These are phyloP conservation scores for Suncus etruscus DNA, from an alignment of 2,113 vertebrate genomes.

Conservation along the genomic window DNA sequence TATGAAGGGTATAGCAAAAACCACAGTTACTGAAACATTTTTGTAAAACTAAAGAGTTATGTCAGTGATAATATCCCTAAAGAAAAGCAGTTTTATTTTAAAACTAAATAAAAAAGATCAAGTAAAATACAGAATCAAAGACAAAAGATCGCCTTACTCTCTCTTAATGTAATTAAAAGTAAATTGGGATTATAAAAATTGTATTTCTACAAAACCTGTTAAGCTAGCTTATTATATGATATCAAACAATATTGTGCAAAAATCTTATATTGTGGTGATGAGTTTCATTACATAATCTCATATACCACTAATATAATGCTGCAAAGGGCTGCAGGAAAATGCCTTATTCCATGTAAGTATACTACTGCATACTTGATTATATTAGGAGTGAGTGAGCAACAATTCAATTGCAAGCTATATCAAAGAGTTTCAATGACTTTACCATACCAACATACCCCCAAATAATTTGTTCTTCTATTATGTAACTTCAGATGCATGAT, in stretches of 20 bases:
- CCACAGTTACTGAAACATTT: constrained; percentile 64
- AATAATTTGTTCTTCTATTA: constrained; percentile 4
- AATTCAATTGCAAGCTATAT: not conserved
- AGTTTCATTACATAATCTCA: constrained; percentile 42
- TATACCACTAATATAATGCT: not conserved
- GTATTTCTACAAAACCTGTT: constrained; percentile 38
- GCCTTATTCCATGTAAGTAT: not conserved
- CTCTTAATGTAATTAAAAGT: constrained; percentile 64
- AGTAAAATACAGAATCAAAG: constrained; percentile 4
- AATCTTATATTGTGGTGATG: not conserved
- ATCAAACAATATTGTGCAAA: constrained; percentile 23
- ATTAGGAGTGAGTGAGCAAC: constrained; percentile 23
- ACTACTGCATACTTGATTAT: not conserved
- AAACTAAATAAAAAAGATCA: constrained; percentile 51
- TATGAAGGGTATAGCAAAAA: constrained; percentile 9
- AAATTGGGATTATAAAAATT: not conserved
- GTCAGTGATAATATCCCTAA: constrained; percentile 66
- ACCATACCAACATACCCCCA: constrained; percentile 33
- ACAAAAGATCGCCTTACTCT: constrained; percentile 39
- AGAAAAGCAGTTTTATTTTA: constrained; percentile 70
- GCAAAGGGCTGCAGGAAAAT: constrained; percentile 40
- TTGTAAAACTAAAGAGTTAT: constrained; percentile 54
- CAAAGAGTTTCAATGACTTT: constrained; percentile 51
- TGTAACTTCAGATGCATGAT: not conserved
- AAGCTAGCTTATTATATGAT: constrained; percentile 7